Evolutionary conservation across 2,888 invertebrate species (phyloP), one percentile per base, ranked within the genome.

Genomic region (Coleophora deauratella): DNA sequence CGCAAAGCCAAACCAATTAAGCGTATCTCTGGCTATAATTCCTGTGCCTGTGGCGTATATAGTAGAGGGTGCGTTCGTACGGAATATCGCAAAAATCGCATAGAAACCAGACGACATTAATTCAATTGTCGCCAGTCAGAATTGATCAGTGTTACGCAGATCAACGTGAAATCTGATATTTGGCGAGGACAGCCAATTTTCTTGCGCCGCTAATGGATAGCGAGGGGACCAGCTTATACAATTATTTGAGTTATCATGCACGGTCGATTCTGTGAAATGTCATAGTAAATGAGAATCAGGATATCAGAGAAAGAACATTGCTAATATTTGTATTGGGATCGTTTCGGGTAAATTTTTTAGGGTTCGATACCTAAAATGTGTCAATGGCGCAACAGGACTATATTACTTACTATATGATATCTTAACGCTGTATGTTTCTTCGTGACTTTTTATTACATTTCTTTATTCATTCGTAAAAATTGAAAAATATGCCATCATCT

Each of bases 81-180:
- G 21, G 69, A 74, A 76, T 77, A 76, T 80, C 76, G 66, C 74
- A 81, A 82, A 85, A 85, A 81, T 75, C 60, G 71, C 51, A 57
- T 54, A 57, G 61, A 64, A 65, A 73, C 73, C 82, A 81, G 81
- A 77, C 75, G 80, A 70, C 69, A 66, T 63, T 79, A 82, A 85
- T 79, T 80, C 77, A 70, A 84, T 85, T 77, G 76, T 75, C 72
- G 68, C 74, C 67, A 65, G 73, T 77, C 82, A 65, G 74, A 71
- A 68, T 55, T 67, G 70, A 84, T 84, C 75, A 78, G 69, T 69
- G 78, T 77, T 77, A 76, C 73, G 62, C 66, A 75, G 78, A 82
- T 82, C 74, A 76, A 73, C 77, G 70, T 71, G 84, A 81, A 77
- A 84, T 79, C 72, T 77, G 84, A 85, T 85, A 82, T 81, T 78